Base-by-base conservation (phyloP, 1,140 invertebrate species). In the Diabrotica virgifera region DNA sequence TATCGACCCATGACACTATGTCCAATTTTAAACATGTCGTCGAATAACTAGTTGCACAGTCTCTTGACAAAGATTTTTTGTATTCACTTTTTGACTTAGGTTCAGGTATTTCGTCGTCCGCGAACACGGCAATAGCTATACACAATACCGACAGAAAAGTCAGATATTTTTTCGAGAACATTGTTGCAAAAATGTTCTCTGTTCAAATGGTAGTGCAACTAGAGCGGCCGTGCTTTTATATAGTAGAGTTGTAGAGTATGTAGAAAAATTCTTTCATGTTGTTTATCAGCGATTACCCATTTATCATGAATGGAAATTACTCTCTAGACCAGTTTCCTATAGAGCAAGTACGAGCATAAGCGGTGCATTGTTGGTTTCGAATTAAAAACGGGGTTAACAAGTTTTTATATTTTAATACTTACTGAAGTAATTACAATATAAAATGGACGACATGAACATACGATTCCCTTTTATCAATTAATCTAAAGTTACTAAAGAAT, bases 21-120 rank as follows among this genome's bases (percentile, higher is more conserved):
- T 92, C 90, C 55, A 93, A 80, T 76, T 92, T 92, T 10, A 92
- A 78, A 72, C 91, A 93, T 36, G 88, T 90, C 6, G 85, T 81
- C 78, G 88, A 90, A 70, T 91, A 91, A 0, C 85, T 82, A 6
- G 85, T 86, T 14, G 83, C 79, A 71, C 91, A 93, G 70, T 90
- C 87, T 68, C 84, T 86, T 52, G 72, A 80, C 65, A 84, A 74
- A 4, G 76, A 72, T 57, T 77, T 76, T 67, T 77, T 78, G 54
- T 69, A 72, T 51, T 77, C 75, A 71, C 73, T 75, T 61, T 71
- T 72, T 59, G 73, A 70, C 68, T 69, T 71, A 9, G 53, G 11
- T 9, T 60, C 35, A 7, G 68, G 53, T n/a, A 9, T 24, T 0
- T 59, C 54, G 53, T 70, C 65, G 56, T 70, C 68, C 36, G 68